Percentiles rank a stretch among this genome's conserved stretches.
Evolutionary conservation across 2,113 vertebrate genomes (phyloP).

Genomic region (Hemiscyllium ocellatum): DNA sequence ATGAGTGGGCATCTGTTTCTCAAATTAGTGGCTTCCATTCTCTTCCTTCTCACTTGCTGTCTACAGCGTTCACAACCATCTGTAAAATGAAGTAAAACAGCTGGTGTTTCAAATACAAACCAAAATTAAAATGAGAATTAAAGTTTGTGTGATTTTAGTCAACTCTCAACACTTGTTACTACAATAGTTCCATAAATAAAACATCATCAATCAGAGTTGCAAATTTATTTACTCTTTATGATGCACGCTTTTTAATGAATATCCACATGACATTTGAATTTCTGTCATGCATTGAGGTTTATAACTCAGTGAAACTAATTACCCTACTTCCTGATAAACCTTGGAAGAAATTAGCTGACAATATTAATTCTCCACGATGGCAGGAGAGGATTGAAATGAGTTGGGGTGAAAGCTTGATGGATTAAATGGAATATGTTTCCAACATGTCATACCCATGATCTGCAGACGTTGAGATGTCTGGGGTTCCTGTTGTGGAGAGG

Average conservation of each 20-base stretch:
- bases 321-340: not conserved
- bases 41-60: not conserved
- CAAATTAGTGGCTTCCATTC: not conserved
- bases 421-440: not conserved
- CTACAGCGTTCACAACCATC: not conserved
- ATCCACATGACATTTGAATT: not conserved
- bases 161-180: not conserved
- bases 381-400: not conserved
- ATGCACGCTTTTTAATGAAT: not conserved
- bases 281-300: not conserved
- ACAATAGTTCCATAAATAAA: not conserved
- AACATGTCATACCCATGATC: not conserved
- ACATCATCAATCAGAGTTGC: not conserved
- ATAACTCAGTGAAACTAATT: not conserved
- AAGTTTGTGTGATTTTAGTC: slow-evolving; percentile 1
- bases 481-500: too few relatives aligned
- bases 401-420: not conserved
- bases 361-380: not conserved
- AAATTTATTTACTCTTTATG: not conserved
- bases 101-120: not conserved
- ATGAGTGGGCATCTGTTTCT: not conserved
- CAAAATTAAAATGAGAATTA: not conserved
- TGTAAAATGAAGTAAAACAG: not conserved
- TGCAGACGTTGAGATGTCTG: not conserved
- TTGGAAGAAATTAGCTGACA: not conserved